phyloP scores from a whole-genome alignment of 2,888 invertebrate species.

The Trissolcus japonicus region DNA sequence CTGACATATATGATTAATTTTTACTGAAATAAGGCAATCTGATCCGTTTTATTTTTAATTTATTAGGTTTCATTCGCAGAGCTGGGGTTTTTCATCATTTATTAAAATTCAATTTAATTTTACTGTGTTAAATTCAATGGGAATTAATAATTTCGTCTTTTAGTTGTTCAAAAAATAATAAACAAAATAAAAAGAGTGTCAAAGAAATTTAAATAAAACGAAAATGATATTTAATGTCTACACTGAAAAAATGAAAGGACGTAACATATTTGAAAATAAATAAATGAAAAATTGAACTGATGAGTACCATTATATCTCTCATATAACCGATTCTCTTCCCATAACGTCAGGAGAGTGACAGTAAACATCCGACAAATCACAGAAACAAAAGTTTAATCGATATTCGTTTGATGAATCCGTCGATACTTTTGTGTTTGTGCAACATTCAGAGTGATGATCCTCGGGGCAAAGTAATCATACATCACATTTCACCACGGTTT shows the following conservation, averaged over 20 bases:
- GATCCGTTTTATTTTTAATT: too few relatives aligned
- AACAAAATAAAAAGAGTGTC: slow-evolving; percentile 2
- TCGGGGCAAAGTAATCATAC: slow-evolving; percentile 55
- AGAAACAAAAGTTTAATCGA: slow-evolving; percentile 50
- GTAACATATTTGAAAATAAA: background rate
- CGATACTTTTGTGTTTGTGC: slow-evolving; percentile 35
- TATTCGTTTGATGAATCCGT: slow-evolving; percentile 42
- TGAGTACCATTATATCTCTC: slow-evolving; percentile 23
- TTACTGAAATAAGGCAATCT: too few relatives aligned
- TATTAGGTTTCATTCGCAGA: too few relatives aligned
- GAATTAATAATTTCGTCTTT: too few relatives aligned
- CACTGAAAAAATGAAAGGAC: background rate
- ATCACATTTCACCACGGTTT: slow-evolving; percentile 46
- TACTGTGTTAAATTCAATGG: too few relatives aligned
- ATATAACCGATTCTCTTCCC: slow-evolving; percentile 32
- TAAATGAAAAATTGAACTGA: slow-evolving; percentile 17
- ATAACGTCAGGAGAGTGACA: slow-evolving; percentile 30
- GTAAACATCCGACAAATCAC: slow-evolving; percentile 51
- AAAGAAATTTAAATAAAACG: slow-evolving; percentile 9
- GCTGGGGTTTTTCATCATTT: too few relatives aligned
- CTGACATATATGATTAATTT: too few relatives aligned
- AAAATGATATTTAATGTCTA: slow-evolving; percentile 11
- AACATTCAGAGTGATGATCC: slow-evolving; percentile 37
- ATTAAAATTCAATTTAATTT: too few relatives aligned
- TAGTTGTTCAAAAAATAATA: too few relatives aligned